phyloP scores from a whole-genome alignment of 1,140 invertebrate genomes.

The Zelostemma sp. region DNA sequence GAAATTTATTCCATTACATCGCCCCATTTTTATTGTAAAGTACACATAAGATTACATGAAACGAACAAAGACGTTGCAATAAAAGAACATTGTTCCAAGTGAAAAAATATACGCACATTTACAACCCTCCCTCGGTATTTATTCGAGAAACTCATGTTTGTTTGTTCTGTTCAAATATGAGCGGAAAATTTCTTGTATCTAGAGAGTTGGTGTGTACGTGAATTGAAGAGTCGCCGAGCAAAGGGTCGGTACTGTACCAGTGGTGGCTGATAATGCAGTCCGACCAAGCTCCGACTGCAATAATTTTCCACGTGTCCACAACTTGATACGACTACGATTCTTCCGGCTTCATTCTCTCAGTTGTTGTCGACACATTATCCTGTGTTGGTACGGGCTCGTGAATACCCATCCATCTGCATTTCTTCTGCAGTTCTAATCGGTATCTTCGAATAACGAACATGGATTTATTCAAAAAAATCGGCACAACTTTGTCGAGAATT shows the following conservation, averaged over 20 bases:
- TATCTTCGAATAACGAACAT: constrained; percentile 48
- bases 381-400: constrained; percentile 64
- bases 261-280: constrained; percentile 50
- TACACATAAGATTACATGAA: too few species aligned
- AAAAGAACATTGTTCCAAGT: background rate
- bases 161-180: too few species aligned
- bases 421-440: constrained; percentile 77
- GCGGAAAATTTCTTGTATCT: background rate
- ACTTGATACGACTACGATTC: constrained; percentile 52
- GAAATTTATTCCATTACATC: too few species aligned
- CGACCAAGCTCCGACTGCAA: constrained; percentile 9
- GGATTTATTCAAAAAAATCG: background rate
- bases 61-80: background rate
- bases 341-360: constrained; percentile 61
- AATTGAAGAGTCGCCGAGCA: background rate
- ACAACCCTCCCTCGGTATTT: background rate
- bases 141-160: background rate
- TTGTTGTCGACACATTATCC: constrained; percentile 56
- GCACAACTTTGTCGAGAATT: constrained; percentile 10
- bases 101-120: background rate
- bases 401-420: constrained; percentile 80
- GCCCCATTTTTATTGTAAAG: too few species aligned
- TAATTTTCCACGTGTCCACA: constrained; percentile 11
- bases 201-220: background rate
- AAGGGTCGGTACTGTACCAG: constrained; percentile 27